A percentile compares a stretch with the other conserved stretches of the same genome.
phyloP scores from a whole-genome alignment of 2,888 invertebrate genomes.

The Apamea anceps region DNA sequence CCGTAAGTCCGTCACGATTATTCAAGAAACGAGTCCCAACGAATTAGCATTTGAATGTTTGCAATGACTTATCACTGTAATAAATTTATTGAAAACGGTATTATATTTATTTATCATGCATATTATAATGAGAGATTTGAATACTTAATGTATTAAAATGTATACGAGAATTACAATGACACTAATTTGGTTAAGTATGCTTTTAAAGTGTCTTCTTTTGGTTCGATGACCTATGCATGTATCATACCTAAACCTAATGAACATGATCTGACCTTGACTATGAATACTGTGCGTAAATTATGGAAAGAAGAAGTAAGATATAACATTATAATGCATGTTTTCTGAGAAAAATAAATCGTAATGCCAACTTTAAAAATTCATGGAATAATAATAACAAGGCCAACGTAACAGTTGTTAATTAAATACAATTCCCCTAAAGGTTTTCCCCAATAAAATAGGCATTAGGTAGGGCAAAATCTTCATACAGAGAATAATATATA shows the following conservation, averaged over 20 bases:
- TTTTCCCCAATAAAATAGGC: slow-evolving; percentile 12
- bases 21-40: slow-evolving; percentile 53
- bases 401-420: not conserved
- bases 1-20: slow-evolving; percentile 52
- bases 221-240: slow-evolving; percentile 41
- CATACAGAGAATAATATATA: not conserved
- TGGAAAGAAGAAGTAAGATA: not conserved
- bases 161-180: slow-evolving; percentile 16
- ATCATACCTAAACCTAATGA: slow-evolving; percentile 7
- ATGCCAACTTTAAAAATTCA: not conserved
- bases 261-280: slow-evolving; percentile 38
- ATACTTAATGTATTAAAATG: slow-evolving; percentile 36
- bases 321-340: not conserved
- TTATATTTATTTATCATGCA: slow-evolving; percentile 33
- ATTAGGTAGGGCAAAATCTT: not conserved
- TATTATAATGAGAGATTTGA: slow-evolving; percentile 37
- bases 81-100: slow-evolving; percentile 59
- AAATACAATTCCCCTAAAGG: not conserved
- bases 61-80: slow-evolving; percentile 38
- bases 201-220: slow-evolving; percentile 9
- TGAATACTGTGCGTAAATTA: slow-evolving; percentile 19
- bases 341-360: not conserved
- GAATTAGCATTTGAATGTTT: slow-evolving; percentile 55
- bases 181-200: slow-evolving; percentile 5
- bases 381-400: not conserved